These are phyloP conservation scores for Cotesia typhae DNA, from an alignment of 1,140 invertebrate species.

Conservation along the genomic window DNA sequence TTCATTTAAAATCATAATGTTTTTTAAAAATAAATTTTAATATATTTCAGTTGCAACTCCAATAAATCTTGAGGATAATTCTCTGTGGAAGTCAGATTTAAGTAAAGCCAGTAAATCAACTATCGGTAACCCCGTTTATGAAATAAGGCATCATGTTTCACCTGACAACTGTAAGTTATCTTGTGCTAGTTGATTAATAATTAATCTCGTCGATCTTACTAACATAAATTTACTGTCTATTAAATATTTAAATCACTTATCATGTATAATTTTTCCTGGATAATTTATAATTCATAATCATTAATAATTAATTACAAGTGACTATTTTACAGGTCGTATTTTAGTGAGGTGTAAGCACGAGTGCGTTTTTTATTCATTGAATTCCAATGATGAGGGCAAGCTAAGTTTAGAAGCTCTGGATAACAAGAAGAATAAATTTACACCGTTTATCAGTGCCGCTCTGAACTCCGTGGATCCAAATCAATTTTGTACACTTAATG, in stretches of 20 bases:
- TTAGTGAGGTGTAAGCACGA: slow-evolving; percentile 49
- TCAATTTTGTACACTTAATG: slow-evolving; percentile 51
- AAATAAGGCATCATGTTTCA: slow-evolving; percentile 44
- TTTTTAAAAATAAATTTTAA: slow-evolving; percentile 23
- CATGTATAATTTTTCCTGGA: neutral
- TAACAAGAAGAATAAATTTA: slow-evolving; percentile 30
- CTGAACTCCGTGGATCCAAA: slow-evolving; percentile 45
- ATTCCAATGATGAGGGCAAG: slow-evolving; percentile 30
- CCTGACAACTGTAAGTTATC: slow-evolving; percentile 45
- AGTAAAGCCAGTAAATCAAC: slow-evolving; percentile 50
- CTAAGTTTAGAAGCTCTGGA: slow-evolving; percentile 39
- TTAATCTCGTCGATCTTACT: too few species aligned
- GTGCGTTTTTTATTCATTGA: slow-evolving; percentile 42
- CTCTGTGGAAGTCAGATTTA: slow-evolving; percentile 51
- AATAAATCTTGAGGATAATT: slow-evolving; percentile 40
- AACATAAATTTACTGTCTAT: too few species aligned
- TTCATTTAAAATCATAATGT: neutral
- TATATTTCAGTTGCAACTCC: slow-evolving; percentile 49
- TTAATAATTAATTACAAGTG: neutral
- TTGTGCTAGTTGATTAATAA: too few species aligned
- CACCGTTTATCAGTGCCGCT: slow-evolving; percentile 47
- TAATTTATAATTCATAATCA: neutral
- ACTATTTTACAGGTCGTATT: slow-evolving; percentile 45
- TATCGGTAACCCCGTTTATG: slow-evolving; percentile 47
- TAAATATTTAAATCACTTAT: too few species aligned